Evolutionary conservation across 2,888 invertebrate species (phyloP).

Genomic region (Galerucella pusilla): DNA sequence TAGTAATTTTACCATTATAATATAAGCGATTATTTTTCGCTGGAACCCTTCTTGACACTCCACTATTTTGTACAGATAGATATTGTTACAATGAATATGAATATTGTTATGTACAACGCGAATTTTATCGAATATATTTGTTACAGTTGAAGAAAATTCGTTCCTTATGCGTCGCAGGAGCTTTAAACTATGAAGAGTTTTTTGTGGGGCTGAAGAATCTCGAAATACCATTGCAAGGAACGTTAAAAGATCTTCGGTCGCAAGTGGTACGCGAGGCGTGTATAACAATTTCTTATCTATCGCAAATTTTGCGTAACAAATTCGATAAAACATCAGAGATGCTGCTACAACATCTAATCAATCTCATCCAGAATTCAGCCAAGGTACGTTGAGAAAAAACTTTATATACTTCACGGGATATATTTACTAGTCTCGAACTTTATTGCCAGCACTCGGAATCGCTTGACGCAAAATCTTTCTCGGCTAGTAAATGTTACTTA

Average conservation of each 20-base stretch:
- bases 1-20: too few species aligned
- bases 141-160: constrained; percentile 86
- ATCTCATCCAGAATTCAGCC: constrained; percentile 93
- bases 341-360: constrained; percentile 85
- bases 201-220: constrained; percentile 79
- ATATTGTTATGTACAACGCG: constrained; percentile 37
- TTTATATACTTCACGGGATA: too few species aligned
- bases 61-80: too few species aligned
- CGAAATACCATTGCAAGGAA: constrained; percentile 83
- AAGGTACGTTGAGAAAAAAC: constrained; percentile 72
- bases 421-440: too few species aligned
- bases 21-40: too few species aligned
- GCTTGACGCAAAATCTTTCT: too few species aligned
- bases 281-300: constrained; percentile 92
- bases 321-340: constrained; percentile 88
- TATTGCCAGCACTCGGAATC: too few species aligned
- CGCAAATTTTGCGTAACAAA: constrained; percentile 84
- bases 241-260: constrained; percentile 90
- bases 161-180: constrained; percentile 84
- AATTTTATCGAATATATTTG: too few species aligned
- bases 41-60: too few species aligned
- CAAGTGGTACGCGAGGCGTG: constrained; percentile 95
- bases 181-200: constrained; percentile 77
- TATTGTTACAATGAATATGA: background rate
- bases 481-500: too few species aligned